phyloP scores from a whole-genome alignment of 2,113 vertebrate species.

The Ifrita kowaldi region DNA sequence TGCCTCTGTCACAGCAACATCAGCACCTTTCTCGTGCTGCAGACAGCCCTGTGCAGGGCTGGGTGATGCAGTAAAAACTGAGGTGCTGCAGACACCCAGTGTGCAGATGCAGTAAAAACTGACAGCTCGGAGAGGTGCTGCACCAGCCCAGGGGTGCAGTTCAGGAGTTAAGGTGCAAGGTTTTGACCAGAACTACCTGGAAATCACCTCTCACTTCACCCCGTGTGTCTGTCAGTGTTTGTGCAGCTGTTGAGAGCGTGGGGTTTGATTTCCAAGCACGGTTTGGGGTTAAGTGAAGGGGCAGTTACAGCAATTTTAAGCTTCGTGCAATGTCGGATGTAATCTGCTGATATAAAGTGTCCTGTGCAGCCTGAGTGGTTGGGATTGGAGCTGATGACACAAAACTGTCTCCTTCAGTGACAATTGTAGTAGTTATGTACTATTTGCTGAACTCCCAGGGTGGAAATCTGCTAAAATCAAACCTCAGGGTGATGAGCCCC shows the following conservation, averaged over 20 bases:
- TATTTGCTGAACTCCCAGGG: background rate
- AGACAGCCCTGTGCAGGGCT: background rate
- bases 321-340: background rate
- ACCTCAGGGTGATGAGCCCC: background rate
- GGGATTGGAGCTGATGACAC: background rate
- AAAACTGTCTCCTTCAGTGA: background rate
- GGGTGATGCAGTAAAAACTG: background rate
- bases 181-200: background rate
- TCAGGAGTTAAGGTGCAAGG: background rate
- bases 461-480: background rate
- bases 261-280: background rate
- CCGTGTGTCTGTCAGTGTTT: background rate
- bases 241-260: background rate
- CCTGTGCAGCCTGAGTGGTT: background rate
- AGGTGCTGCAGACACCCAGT: background rate
- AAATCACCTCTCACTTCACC: background rate
- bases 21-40: background rate
- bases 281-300: conserved; percentile 8
- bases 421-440: background rate
- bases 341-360: conserved; percentile 4
- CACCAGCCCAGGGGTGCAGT: background rate
- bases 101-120: background rate
- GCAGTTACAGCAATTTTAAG: background rate
- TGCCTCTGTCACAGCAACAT: background rate
- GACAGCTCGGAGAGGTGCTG: background rate